Percentiles rank a stretch among this genome's conserved stretches.
These are phyloP conservation scores for Lemur catta DNA, from an alignment of 2,797 vertebrate genomes.

Conservation along the genomic window DNA sequence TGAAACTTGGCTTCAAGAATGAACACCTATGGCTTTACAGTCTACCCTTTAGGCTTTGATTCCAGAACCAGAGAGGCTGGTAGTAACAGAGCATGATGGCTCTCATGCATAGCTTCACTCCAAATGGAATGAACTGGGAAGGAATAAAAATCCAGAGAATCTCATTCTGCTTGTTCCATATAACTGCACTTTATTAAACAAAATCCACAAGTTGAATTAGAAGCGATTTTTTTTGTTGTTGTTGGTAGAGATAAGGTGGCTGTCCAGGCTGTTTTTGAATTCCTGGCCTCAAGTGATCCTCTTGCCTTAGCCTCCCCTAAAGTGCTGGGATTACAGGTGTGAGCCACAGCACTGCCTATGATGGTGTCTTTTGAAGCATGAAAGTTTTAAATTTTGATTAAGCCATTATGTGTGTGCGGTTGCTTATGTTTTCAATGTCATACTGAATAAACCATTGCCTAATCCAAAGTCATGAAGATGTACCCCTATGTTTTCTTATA, in stretches of 20 bases:
- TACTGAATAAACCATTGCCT: too few relatives aligned
- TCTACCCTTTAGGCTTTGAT: background rate
- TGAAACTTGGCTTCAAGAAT: background rate
- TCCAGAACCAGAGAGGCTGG: background rate
- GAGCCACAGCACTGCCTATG: background rate
- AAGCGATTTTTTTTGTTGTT: background rate
- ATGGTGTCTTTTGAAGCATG: too few relatives aligned
- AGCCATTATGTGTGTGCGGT: too few relatives aligned
- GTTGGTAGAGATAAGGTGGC: background rate
- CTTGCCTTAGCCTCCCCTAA: background rate
- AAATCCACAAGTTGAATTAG: background rate
- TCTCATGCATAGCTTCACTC: background rate
- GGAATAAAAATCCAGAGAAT: background rate
- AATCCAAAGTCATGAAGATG: too few relatives aligned
- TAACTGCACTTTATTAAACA: background rate
- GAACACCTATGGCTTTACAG: background rate
- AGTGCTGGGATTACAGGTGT: background rate
- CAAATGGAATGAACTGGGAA: background rate
- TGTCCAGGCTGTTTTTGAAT: background rate
- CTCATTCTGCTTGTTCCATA: background rate
- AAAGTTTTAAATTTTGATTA: too few relatives aligned
- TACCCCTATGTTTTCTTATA: too few relatives aligned
- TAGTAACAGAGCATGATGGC: background rate
- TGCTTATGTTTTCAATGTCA: too few relatives aligned
- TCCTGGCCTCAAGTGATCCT: background rate